These are phyloP conservation scores for Odocoileus hemionus DNA, from an alignment of 2,113 vertebrate genomes.

Conservation along the genomic window DNA sequence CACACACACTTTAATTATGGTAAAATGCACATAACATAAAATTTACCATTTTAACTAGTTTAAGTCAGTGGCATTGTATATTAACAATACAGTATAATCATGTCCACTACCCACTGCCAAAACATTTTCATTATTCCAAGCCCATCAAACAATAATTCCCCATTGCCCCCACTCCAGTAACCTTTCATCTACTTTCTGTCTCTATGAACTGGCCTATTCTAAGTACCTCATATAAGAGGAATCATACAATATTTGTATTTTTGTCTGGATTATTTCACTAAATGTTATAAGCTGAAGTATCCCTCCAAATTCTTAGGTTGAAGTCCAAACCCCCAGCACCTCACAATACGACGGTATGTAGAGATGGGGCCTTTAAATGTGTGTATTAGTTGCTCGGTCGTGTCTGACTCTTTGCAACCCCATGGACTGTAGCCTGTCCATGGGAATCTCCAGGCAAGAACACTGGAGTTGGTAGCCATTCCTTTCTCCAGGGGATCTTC, in stretches of 20 bases:
- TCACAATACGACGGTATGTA: not conserved
- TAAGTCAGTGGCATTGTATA: not conserved
- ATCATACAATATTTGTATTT: not conserved
- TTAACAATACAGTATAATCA: not conserved
- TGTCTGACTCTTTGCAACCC: not conserved
- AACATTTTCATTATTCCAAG: not conserved
- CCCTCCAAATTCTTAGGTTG: not conserved
- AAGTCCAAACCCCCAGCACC: not conserved
- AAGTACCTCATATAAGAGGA: not conserved
- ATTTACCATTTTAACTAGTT: not conserved
- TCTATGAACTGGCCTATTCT: not conserved
- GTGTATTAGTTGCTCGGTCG: accelerated
- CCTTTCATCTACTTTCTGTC: not conserved
- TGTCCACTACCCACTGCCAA: not conserved
- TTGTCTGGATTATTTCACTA: not conserved
- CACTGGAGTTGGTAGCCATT: not conserved
- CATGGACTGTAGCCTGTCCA: not conserved
- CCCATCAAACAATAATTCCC: not conserved
- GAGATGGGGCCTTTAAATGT: not conserved
- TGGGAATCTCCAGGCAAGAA: not conserved
- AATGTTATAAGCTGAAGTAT: not conserved
- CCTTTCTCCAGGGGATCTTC: not conserved
- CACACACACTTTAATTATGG: not conserved
- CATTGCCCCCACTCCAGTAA: not conserved
- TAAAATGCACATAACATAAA: not conserved